Evolutionary conservation across 2,888 invertebrate species (phyloP), one percentile per base, ranked within the genome.

Genomic region (Gymnoscelis rufifasciata): DNA sequence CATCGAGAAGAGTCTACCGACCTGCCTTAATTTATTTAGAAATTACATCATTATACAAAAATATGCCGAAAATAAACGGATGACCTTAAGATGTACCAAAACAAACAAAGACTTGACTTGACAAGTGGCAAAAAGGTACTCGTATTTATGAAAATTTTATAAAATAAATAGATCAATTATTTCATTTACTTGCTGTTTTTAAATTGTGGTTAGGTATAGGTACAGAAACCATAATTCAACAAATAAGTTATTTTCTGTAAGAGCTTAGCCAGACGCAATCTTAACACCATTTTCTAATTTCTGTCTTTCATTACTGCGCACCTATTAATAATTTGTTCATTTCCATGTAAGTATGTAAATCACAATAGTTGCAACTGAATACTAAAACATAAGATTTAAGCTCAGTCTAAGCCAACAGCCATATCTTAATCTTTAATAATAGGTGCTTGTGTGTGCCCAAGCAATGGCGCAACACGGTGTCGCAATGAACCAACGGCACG

Each of bases 401-500:
- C 37, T 42, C 27, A 28, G 36, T 13, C 13, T 52, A 28, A 40
- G 15, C 46, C 27, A 38, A 31, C 8, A 39, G 43, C 47, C 49
- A 61, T 68, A 69, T 66, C 66, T 68, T 63, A 68, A 68, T 67
- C 55, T 60, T 60, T 63, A 66, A 65, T 64, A 65, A 64, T 60
- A 60, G 55, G 50, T 62, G 28, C 8, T n/a, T 56, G 54, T 50
- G 52, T 61, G 62, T 60, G 62, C 59, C 52, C 62, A 58, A 55
- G 45, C 52, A 56, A 49, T 74, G 74, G 60, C 67, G 75, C 68
- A 77, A 77, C 54, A 45, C 50, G 54, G 49, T 71, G 71, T 60
- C 68, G 73, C 63, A 75, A 74, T 51, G 58, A 64, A 51, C 43
- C 41, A 59, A 44, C 44, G 52, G 43, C 55, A 50, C 51, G 49